Percentiles rank a stretch among this genome's conserved stretches.
These are phyloP conservation scores for Meloidogyne chitwoodi DNA, from an alignment of 1,140 invertebrate genomes.

Conservation along the genomic window DNA sequence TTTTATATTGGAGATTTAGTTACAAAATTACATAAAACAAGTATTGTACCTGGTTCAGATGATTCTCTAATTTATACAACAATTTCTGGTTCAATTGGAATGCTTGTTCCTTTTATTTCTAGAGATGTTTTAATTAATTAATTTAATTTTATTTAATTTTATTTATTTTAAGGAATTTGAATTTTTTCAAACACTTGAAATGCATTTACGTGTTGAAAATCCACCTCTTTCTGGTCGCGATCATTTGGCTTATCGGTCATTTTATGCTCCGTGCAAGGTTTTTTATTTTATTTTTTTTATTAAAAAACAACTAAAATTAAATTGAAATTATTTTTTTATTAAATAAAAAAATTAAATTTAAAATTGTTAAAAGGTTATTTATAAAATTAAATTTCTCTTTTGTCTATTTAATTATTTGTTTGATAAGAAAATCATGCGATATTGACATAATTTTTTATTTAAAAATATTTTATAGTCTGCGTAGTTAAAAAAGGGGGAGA, in stretches of 20 bases:
- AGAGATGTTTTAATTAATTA: slow-evolving; percentile 74
- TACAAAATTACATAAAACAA: slow-evolving; percentile 74
- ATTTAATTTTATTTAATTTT: too few species aligned
- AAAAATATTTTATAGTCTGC: background rate
- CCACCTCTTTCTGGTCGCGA: slow-evolving; percentile 91
- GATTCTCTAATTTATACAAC: slow-evolving; percentile 94
- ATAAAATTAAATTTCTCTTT: background rate
- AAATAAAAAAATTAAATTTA: too few species aligned
- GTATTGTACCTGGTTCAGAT: slow-evolving; percentile 89
- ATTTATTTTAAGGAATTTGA: background rate
- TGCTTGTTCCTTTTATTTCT: slow-evolving; percentile 92
- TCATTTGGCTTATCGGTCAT: slow-evolving; percentile 91
- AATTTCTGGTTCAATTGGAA: slow-evolving; percentile 86
- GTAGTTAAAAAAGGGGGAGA: background rate
- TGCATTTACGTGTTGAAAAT: slow-evolving; percentile 98
- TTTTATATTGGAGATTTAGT: slow-evolving; percentile 95
- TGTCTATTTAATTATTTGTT: background rate
- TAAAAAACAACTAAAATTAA: too few species aligned
- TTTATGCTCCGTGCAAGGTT: slow-evolving; percentile 94
- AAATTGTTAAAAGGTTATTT: too few species aligned
- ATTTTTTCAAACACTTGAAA: slow-evolving; percentile 70
- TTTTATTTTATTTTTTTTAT: too few species aligned
- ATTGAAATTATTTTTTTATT: too few species aligned
- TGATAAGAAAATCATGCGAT: background rate
- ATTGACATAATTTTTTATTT: background rate